Percentiles rank a stretch among this genome's conserved stretches.
Evolutionary conservation across 1,140 invertebrate genomes (phyloP).

Genomic region (Adelges cooleyi): DNA sequence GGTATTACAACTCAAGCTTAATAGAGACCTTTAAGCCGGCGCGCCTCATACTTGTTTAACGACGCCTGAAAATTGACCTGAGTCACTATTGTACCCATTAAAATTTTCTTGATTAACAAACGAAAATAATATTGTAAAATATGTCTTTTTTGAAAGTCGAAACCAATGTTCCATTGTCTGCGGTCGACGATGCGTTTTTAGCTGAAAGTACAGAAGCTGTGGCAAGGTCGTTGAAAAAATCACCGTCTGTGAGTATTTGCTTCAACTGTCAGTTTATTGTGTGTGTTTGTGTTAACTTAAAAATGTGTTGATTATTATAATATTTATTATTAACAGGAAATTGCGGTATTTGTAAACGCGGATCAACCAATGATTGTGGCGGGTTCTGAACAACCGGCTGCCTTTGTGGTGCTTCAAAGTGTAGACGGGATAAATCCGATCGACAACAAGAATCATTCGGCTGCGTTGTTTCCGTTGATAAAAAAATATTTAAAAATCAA

Average conservation of each 20-base stretch:
- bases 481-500: background rate
- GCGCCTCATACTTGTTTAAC: too few relatives aligned
- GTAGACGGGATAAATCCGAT: background rate
- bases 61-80: too few relatives aligned
- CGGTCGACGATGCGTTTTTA: background rate
- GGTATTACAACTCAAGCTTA: too few relatives aligned
- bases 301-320: too few relatives aligned
- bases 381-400: background rate
- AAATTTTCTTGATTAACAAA: too few relatives aligned
- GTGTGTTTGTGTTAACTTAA: too few relatives aligned
- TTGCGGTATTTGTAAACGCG: constrained; percentile 8
- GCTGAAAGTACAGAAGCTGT: background rate
- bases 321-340: constrained; percentile 3
- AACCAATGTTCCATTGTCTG: background rate
- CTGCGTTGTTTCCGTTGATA: background rate
- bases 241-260: constrained; percentile 5
- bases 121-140: too few relatives aligned
- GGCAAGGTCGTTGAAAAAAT: constrained; percentile 1
- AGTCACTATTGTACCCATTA: too few relatives aligned
- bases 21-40: too few relatives aligned
- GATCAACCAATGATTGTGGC: background rate
- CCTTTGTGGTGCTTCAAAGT: background rate
- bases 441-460: constrained; percentile 6
- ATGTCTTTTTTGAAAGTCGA: constrained; percentile 10
- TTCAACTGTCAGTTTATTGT: too few relatives aligned